A percentile compares a stretch with the other conserved stretches of the same genome.
These are phyloP conservation scores for Halictus quadricinctus DNA, from an alignment of 2,888 invertebrate genomes.

Conservation along the genomic window DNA sequence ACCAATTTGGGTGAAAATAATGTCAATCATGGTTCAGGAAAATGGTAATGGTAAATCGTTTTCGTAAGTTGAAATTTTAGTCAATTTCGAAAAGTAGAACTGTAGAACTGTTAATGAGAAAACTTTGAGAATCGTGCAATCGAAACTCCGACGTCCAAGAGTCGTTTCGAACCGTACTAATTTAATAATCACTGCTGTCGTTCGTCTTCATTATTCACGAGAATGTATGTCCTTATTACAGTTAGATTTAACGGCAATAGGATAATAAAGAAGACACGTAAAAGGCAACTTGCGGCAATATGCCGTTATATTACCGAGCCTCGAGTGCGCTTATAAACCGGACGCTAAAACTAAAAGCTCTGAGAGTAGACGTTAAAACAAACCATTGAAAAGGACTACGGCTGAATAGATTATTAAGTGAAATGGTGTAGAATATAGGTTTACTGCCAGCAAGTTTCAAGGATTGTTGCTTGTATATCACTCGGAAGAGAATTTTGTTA, in stretches of 20 bases:
- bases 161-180: neutral
- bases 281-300: neutral
- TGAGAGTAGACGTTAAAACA: neutral
- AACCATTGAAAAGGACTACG: neutral
- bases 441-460: neutral
- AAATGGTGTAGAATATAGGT: neutral
- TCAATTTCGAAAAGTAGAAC: neutral
- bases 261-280: slow-evolving; percentile 1
- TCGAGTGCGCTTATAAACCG: neutral
- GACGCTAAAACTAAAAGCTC: slow-evolving; percentile 11
- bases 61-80: too few relatives aligned
- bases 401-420: neutral
- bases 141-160: neutral
- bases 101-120: neutral
- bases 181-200: neutral
- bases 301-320: neutral
- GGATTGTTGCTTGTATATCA: neutral
- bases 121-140: neutral
- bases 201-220: neutral
- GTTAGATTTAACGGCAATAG: neutral
- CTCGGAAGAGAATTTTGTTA: neutral
- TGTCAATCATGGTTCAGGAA: too few relatives aligned
- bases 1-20: too few relatives aligned
- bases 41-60: too few relatives aligned
- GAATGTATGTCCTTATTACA: neutral